phyloP scores from a whole-genome alignment of 2,888 invertebrate genomes.

The Molanna angustata region DNA sequence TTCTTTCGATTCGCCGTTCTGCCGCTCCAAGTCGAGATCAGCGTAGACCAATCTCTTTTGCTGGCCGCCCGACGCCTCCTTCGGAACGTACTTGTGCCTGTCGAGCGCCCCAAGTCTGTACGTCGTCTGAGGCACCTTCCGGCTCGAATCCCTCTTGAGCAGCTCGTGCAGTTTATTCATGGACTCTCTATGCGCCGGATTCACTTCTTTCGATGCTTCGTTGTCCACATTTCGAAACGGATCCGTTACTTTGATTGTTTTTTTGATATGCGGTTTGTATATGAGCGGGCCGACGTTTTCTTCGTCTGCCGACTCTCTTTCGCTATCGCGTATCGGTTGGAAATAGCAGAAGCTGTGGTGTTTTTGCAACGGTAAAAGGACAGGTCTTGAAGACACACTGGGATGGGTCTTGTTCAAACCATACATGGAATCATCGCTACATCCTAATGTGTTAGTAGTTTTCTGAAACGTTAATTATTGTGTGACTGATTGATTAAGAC shows the following conservation, averaged over 20 bases:
- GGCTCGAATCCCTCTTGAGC: slow-evolving; percentile 21
- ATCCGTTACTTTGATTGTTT: slow-evolving; percentile 39
- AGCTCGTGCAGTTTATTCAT: slow-evolving; percentile 29
- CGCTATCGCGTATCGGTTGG: slow-evolving; percentile 55
- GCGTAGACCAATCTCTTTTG: slow-evolving; percentile 56
- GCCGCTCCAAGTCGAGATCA: slow-evolving; percentile 55
- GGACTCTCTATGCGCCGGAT: slow-evolving; percentile 28
- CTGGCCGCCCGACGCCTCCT: slow-evolving; percentile 36
- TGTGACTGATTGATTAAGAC: too few relatives aligned
- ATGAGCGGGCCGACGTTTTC: slow-evolving; percentile 50
- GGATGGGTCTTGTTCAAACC: slow-evolving; percentile 53
- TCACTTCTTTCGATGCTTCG: slow-evolving; percentile 13
- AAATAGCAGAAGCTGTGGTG: slow-evolving; percentile 66
- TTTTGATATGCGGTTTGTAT: slow-evolving; percentile 44
- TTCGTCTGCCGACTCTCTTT: slow-evolving; percentile 3
- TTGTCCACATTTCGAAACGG: slow-evolving; percentile 1
- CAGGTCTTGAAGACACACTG: slow-evolving; percentile 36
- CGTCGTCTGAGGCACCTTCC: slow-evolving; percentile 18
- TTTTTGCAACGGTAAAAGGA: slow-evolving; percentile 53
- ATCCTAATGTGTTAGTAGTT: slow-evolving; percentile 50
- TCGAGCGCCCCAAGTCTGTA: slow-evolving; percentile 28
- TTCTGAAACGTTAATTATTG: too few relatives aligned
- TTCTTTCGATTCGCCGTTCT: slow-evolving; percentile 45
- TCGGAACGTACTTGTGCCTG: slow-evolving; percentile 32
- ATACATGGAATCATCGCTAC: slow-evolving; percentile 57